phyloP scores from a whole-genome alignment of 2,888 invertebrate genomes.

The Hypsopygia costalis region DNA sequence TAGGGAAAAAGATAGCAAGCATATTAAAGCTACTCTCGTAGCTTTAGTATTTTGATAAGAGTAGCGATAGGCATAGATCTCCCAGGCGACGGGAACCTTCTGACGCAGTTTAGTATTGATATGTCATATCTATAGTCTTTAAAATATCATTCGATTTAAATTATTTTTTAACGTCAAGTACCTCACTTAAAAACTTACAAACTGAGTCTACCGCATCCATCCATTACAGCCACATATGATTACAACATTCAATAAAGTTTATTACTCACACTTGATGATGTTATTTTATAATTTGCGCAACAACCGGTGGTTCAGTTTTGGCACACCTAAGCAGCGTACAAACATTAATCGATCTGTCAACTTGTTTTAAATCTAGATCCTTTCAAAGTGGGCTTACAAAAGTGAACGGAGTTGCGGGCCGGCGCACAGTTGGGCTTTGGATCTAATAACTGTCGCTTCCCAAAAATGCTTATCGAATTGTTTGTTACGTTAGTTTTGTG shows the following conservation, averaged over 20 bases:
- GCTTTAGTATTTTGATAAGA: no score
- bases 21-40: no score
- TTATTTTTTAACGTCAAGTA: no score
- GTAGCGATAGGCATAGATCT: no score
- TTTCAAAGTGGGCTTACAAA: constrained; percentile 68
- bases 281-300: constrained; percentile 31
- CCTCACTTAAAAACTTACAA: no score
- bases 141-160: no score
- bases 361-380: constrained; percentile 63
- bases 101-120: no score
- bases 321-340: constrained; percentile 36
- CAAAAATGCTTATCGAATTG: constrained; percentile 46
- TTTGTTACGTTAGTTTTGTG: constrained; percentile 46
- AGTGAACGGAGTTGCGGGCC: constrained; percentile 50
- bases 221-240: no score
- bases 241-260: background rate
- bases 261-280: constrained; percentile 2
- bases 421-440: constrained; percentile 52
- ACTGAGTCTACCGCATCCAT: no score
- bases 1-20: no score
- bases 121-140: no score
- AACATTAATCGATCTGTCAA: constrained; percentile 58
- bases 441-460: constrained; percentile 37
- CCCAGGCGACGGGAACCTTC: no score
- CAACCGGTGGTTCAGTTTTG: constrained; percentile 32